These are phyloP conservation scores for Apostichopus leukothele DNA, from an alignment of 53 echinoderm and acorn worm species.

Conservation along the genomic window DNA sequence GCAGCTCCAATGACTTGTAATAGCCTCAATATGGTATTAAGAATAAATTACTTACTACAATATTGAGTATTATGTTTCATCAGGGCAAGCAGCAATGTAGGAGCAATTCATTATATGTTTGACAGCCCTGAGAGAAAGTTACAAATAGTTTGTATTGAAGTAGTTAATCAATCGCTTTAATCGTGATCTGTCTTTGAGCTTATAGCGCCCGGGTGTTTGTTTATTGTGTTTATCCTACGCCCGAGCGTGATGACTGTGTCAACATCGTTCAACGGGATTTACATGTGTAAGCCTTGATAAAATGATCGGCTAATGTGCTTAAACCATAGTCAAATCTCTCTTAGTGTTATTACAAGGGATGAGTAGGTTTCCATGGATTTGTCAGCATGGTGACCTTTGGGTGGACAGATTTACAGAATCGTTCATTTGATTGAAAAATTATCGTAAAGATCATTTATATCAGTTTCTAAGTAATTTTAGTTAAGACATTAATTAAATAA, in stretches of 20 bases:
- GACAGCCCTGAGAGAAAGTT: too few species aligned
- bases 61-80: too few species aligned
- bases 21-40: too few species aligned
- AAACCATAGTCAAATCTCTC: not conserved
- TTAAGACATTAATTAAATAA: too few species aligned
- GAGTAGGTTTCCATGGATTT: not conserved
- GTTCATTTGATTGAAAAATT: not conserved
- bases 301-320: slow-evolving; percentile 2
- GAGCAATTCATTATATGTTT: too few species aligned
- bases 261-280: not conserved
- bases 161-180: not conserved
- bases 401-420: too few species aligned
- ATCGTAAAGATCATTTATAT: too few species aligned
- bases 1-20: too few species aligned
- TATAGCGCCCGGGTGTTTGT: not conserved
- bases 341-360: slow-evolving; percentile 5
- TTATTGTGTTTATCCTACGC: slow-evolving; percentile 9
- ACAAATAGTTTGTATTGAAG: not conserved
- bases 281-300: slow-evolving; percentile 30
- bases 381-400: not conserved
- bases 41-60: too few species aligned
- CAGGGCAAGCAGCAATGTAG: too few species aligned
- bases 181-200: not conserved
- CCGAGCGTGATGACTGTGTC: not conserved
- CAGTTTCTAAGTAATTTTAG: too few species aligned